Evolutionary conservation across 2,888 invertebrate genomes (phyloP), one percentile per base, ranked within the genome.

Genomic region (Lasioglossum oenotherae): DNA sequence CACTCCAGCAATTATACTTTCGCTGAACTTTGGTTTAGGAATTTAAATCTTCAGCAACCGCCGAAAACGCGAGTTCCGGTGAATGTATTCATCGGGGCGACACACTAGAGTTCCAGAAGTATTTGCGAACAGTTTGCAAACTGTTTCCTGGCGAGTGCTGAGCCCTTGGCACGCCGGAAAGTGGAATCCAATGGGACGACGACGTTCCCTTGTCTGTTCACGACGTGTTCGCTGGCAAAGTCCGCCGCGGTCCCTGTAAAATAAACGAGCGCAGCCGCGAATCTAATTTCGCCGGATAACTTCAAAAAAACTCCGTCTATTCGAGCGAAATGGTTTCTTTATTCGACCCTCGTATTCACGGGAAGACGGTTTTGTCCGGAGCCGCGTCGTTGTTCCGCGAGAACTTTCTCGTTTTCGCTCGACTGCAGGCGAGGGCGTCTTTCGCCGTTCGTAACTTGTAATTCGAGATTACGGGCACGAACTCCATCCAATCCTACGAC

Each of bases 81-180:
- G 27, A 14, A 4, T 4, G 10, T 60, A 60, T 60, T 23, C 23
- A 23, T 27, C 60, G 60, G 3, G 60, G 60, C 60, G 60, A 60
- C 60, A 60, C 14, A 5, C 14, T n/a, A 27, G 14, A 60, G 14
- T 60, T 60, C 16, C 27, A 27, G 14, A 27, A 27, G 60, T 60
- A 60, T 60, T 60, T 27, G 60, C 60, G 60, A 60, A 27, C 60
- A 60, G 60, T 60, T 60, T 60, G 60, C n/a, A 27, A 60, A 60
- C 60, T 60, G 60, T 60, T 27, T 27, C 60, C 27, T 27, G 27
- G 60, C 60, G 60, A 27, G 60, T 1, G 60, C 27, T 1, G 53
- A 60, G 27, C 60, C 53, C 60, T 60, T 60, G 27, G 27, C 60
- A 60, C 16, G 12, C 27, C 60, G 60, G 60, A 60, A 27, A 60